phyloP scores from a whole-genome alignment of 2,113 vertebrate genomes.

The Brachyhypopomus occidentalis region DNA sequence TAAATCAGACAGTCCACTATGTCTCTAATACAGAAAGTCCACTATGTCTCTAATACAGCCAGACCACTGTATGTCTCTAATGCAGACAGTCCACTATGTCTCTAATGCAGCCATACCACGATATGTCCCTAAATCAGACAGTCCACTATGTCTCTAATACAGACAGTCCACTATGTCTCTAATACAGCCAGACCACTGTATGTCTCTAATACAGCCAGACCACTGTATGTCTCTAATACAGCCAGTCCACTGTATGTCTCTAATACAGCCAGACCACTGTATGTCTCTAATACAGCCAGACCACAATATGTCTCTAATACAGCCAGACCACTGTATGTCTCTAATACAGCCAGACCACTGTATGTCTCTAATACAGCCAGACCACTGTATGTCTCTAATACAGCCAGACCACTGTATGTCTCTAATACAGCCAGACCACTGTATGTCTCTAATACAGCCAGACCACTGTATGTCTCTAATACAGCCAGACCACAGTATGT shows the following conservation, averaged over 20 bases:
- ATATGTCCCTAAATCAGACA: no score
- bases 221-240: no score
- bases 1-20: background rate
- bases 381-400: background rate
- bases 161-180: background rate
- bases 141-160: background rate
- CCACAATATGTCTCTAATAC: no score
- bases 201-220: no score
- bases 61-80: no score
- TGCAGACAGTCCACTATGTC: no score
- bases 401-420: background rate
- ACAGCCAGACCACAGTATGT: no score
- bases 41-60: background rate
- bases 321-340: background rate
- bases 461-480: no score
- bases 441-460: background rate
- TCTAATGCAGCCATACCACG: no score
- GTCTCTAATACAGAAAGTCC: background rate
- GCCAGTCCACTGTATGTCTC: no score
- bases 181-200: no score
- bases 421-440: background rate
- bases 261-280: background rate
- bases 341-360: background rate
- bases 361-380: conserved; percentile 15
- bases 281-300: background rate